Conservation (phyloP, 2,797 vertebrate genomes). For the Eremophila alpestris region DNA sequence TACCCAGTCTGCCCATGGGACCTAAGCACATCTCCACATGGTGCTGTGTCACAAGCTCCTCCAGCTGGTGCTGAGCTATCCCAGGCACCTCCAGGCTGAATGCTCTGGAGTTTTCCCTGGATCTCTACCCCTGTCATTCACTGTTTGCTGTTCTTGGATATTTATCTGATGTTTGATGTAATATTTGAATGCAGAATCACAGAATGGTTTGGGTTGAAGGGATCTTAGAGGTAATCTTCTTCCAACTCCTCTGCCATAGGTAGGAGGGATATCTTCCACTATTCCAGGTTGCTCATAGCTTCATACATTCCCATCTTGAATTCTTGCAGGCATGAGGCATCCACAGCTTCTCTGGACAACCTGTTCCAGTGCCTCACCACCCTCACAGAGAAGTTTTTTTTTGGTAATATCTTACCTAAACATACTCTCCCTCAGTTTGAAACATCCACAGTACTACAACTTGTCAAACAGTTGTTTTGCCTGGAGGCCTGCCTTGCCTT, state of each 20-base stretch:
- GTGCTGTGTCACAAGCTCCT: not conserved
- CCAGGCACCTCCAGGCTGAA: accelerated
- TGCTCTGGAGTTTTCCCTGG: not conserved
- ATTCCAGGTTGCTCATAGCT: not conserved
- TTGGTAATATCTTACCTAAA: not conserved
- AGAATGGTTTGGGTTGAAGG: not conserved
- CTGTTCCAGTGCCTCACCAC: not conserved
- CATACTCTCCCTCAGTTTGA: not conserved
- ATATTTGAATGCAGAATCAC: not conserved
- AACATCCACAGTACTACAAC: not conserved
- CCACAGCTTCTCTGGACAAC: not conserved
- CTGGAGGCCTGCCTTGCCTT: not conserved
- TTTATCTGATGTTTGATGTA: not conserved
- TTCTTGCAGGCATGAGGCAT: not conserved
- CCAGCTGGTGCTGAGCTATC: not conserved
- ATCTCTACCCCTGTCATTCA: not conserved
- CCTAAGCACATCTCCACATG: not conserved
- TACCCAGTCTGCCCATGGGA: not conserved
- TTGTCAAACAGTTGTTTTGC: not conserved
- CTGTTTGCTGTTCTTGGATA: not conserved
- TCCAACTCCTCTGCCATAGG: not conserved
- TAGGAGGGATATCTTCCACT: not conserved
- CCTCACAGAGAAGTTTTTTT: not conserved
- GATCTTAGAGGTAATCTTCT: not conserved
- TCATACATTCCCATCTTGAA: not conserved